phyloP scores from a whole-genome alignment of 2,113 vertebrate species.

The Campylorhamphus procurvoides region DNA sequence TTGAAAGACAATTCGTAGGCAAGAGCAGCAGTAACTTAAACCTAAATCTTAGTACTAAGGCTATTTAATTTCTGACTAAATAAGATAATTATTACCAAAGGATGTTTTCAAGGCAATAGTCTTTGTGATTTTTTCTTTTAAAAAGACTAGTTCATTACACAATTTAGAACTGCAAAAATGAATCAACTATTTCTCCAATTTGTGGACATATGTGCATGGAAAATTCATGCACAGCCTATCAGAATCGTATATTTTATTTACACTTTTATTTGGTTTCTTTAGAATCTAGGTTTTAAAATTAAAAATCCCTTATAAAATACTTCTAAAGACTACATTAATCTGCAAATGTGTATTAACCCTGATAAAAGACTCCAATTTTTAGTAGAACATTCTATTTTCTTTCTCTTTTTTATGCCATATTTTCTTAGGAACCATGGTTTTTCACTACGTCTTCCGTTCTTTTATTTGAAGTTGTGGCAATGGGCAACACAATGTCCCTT shows the following conservation, averaged over 20 bases:
- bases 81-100: background rate
- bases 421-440: background rate
- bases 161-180: background rate
- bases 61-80: slow-evolving; percentile 5
- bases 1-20: background rate
- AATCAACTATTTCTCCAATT: background rate
- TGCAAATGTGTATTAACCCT: background rate
- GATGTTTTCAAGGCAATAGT: background rate
- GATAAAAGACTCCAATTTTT: background rate
- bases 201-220: background rate
- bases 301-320: background rate
- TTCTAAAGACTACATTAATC: background rate
- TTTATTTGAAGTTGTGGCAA: background rate
- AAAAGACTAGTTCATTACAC: background rate
- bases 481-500: background rate
- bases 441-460: background rate
- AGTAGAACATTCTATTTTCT: background rate
- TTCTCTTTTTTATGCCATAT: background rate
- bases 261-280: background rate
- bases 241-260: background rate
- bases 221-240: background rate
- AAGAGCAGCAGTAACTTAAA: background rate
- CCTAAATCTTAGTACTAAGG: background rate
- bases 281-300: background rate
- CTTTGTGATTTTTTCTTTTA: background rate